Percentiles rank a stretch among this genome's conserved stretches.
phyloP scores from a whole-genome alignment of 2,888 invertebrate genomes.

The Liodrosophila aerea region DNA sequence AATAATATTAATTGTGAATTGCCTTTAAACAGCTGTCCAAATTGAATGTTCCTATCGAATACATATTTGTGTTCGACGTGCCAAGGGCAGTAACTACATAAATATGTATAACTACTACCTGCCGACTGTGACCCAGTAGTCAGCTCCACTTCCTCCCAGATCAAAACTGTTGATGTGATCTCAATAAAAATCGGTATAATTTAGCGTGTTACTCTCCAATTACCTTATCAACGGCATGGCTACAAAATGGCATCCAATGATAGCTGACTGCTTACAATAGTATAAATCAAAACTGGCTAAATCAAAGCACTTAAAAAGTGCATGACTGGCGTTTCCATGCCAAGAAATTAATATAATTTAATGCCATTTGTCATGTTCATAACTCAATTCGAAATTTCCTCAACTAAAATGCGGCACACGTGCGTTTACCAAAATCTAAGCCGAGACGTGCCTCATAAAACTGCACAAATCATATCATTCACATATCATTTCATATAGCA shows the following conservation, averaged over 20 bases:
- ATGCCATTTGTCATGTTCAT: constrained; percentile 39
- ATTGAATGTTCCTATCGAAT: constrained; percentile 28
- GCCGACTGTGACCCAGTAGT: no score
- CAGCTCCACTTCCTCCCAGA: no score
- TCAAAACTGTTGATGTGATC: background rate
- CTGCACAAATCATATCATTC: constrained; percentile 19
- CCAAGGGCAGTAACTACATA: constrained; percentile 36
- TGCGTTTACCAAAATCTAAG: constrained; percentile 34
- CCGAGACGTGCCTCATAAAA: constrained; percentile 49
- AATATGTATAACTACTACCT: no score
- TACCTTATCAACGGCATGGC: constrained; percentile 44
- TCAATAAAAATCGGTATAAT: constrained; percentile 11
- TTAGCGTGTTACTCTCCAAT: constrained; percentile 58
- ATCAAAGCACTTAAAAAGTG: constrained; percentile 36
- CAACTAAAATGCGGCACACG: constrained; percentile 43
- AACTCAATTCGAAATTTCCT: constrained; percentile 36
- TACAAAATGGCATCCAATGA: constrained; percentile 36
- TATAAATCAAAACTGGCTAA: constrained; percentile 20
- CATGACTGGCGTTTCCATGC: constrained; percentile 19
- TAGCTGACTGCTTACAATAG: constrained; percentile 6
- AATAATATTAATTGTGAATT: constrained; percentile 32
- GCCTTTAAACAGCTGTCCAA: constrained; percentile 52
- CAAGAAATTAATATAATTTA: background rate
- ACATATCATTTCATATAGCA: background rate
- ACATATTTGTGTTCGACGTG: constrained; percentile 43